phyloP scores from a whole-genome alignment of 2,797 vertebrate genomes.

The Enteromius trimaculatus region DNA sequence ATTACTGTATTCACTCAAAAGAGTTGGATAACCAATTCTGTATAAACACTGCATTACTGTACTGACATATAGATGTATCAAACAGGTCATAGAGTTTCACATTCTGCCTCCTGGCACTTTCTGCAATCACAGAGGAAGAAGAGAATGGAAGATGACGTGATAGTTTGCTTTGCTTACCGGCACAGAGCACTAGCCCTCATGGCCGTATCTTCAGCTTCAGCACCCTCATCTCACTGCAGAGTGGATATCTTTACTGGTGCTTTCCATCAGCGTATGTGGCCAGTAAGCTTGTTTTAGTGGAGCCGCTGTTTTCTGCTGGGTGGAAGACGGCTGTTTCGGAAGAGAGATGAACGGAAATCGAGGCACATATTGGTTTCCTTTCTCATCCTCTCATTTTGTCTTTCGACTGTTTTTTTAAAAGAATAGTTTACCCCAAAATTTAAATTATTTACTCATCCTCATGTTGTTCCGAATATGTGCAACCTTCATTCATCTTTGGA shows the following conservation, averaged over 20 bases:
- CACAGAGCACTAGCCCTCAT: neutral
- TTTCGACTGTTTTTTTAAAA: neutral
- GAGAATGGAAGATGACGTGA: neutral
- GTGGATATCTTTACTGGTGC: neutral
- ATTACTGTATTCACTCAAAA: slow-evolving; percentile 3
- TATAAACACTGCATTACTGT: neutral
- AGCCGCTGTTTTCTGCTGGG: slow-evolving; percentile 13
- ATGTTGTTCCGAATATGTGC: neutral
- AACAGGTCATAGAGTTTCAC: slow-evolving; percentile 11
- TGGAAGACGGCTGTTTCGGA: neutral
- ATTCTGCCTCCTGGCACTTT: neutral
- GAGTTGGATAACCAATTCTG: neutral
- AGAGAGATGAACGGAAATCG: neutral
- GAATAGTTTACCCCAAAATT: neutral
- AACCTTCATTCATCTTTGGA: neutral
- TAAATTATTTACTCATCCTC: neutral
- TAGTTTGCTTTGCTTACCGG: neutral
- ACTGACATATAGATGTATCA: neutral
- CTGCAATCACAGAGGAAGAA: slow-evolving; percentile 4
- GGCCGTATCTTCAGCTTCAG: neutral
- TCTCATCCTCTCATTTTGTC: neutral
- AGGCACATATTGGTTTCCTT: neutral
- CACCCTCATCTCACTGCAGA: neutral
- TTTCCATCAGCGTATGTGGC: neutral
- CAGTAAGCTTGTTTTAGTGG: slow-evolving; percentile 9